A percentile compares a stretch with the other conserved stretches of the same genome.
These are phyloP conservation scores for Calameuta idolon DNA, from an alignment of 2,888 invertebrate species.

Conservation along the genomic window DNA sequence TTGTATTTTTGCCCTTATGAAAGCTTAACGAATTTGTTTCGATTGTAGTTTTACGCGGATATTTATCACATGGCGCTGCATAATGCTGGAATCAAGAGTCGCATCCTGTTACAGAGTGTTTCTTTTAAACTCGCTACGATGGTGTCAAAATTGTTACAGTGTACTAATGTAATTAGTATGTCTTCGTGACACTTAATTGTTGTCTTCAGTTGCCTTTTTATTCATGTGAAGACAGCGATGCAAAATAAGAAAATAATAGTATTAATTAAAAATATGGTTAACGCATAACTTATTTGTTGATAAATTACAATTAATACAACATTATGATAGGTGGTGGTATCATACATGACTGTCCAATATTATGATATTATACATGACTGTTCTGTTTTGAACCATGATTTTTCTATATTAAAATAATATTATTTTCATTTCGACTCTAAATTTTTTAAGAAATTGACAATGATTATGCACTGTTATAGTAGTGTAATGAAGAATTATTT, in stretches of 20 bases:
- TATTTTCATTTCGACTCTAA: background rate
- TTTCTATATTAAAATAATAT: too few relatives aligned
- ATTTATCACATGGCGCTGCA: conserved; percentile 77
- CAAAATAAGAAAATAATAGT: background rate
- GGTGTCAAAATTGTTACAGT: conserved; percentile 72
- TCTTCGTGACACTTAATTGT: conserved; percentile 65
- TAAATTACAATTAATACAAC: too few relatives aligned
- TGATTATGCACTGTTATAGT: background rate
- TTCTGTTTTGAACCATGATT: too few relatives aligned
- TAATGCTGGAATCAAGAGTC: conserved; percentile 73
- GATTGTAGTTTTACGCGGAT: conserved; percentile 78
- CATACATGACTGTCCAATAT: too few relatives aligned
- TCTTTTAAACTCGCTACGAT: conserved; percentile 73
- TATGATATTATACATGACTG: too few relatives aligned
- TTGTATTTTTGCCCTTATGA: background rate
- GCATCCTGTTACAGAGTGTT: conserved; percentile 70
- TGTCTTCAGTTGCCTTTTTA: background rate
- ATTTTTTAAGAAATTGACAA: background rate
- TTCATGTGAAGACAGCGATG: background rate
- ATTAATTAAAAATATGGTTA: background rate
- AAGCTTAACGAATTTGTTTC: background rate
- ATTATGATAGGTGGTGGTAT: too few relatives aligned
- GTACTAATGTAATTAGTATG: conserved; percentile 75
- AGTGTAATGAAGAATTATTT: background rate
- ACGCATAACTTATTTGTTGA: too few relatives aligned